Percentiles rank a stretch among this genome's conserved stretches.
Evolutionary conservation across 2,888 invertebrate species (phyloP).

Genomic region (Tortrix viridana): DNA sequence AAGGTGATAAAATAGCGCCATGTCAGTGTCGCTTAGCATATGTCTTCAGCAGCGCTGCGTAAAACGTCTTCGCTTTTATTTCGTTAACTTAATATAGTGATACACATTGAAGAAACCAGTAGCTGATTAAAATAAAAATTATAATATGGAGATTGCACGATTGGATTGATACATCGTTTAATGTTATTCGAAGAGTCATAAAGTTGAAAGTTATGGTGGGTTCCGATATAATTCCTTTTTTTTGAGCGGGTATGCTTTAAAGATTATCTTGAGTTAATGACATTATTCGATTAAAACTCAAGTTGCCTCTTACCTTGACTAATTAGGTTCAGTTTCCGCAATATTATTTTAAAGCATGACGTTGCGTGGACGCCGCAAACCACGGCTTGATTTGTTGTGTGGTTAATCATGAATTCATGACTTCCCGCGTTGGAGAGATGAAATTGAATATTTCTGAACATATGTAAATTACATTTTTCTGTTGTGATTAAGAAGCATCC

Average conservation of each 20-base stretch:
- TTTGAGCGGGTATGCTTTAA: slow-evolving; percentile 22
- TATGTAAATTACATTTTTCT: no score
- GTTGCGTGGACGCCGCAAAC: slow-evolving; percentile 1
- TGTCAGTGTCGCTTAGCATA: slow-evolving; percentile 16
- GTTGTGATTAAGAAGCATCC: no score
- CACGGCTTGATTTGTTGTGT: slow-evolving; percentile 11
- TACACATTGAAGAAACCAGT: slow-evolving; percentile 44
- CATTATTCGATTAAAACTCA: slow-evolving; percentile 30
- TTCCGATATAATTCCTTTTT: slow-evolving; percentile 33
- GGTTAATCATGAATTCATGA: slow-evolving; percentile 1
- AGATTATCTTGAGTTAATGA: slow-evolving; percentile 25
- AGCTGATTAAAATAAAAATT: slow-evolving; percentile 38
- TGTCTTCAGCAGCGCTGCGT: slow-evolving; percentile 5
- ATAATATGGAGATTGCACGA: slow-evolving; percentile 31
- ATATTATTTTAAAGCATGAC: slow-evolving; percentile 5
- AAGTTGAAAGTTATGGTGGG: slow-evolving; percentile 36
- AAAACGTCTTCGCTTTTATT: slow-evolving; percentile 9
- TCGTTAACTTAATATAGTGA: slow-evolving; percentile 30
- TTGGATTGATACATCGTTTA: slow-evolving; percentile 36
- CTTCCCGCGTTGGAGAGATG: background rate
- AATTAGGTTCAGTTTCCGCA: slow-evolving; percentile 14
- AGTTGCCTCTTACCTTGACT: slow-evolving; percentile 16
- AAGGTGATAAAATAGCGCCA: slow-evolving; percentile 27
- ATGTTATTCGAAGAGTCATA: slow-evolving; percentile 32
- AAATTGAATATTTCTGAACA: background rate